Conservation (phyloP, 2,113 vertebrate genomes). For the Cathartes aura region DNA sequence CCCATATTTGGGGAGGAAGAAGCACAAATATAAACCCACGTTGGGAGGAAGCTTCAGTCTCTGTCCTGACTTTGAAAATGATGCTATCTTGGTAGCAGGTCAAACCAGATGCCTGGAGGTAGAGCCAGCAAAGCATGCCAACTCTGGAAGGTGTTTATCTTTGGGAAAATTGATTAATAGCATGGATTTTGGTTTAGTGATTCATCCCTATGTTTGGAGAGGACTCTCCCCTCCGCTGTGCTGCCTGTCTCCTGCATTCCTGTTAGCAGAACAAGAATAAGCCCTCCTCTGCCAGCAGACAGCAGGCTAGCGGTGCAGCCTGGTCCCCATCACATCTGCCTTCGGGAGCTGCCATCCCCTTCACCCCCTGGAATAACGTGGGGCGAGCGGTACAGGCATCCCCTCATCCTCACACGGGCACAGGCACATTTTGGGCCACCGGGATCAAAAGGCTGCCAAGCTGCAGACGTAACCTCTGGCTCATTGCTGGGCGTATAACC, state of each 20-base stretch:
- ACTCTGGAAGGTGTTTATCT: neutral
- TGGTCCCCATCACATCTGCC: neutral
- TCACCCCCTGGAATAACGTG: neutral
- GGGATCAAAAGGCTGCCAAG: neutral
- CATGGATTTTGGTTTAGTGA: neutral
- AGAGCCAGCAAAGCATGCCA: neutral
- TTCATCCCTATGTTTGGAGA: neutral
- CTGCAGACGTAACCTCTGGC: neutral
- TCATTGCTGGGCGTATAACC: neutral
- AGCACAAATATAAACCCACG: neutral
- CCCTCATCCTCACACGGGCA: neutral
- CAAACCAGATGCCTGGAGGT: neutral
- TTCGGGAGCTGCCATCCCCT: accelerated
- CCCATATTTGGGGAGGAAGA: neutral
- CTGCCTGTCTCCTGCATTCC: neutral
- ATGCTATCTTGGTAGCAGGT: neutral
- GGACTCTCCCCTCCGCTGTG: neutral
- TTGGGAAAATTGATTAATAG: neutral
- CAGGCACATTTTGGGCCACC: neutral
- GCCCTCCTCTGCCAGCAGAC: neutral
- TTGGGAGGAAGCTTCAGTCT: neutral
- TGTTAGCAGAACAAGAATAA: neutral
- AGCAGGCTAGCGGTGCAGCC: neutral
- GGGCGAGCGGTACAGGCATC: accelerated
- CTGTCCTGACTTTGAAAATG: neutral